These are phyloP conservation scores for Zootermopsis nevadensis DNA, from an alignment of 2,888 invertebrate genomes.

Conservation along the genomic window DNA sequence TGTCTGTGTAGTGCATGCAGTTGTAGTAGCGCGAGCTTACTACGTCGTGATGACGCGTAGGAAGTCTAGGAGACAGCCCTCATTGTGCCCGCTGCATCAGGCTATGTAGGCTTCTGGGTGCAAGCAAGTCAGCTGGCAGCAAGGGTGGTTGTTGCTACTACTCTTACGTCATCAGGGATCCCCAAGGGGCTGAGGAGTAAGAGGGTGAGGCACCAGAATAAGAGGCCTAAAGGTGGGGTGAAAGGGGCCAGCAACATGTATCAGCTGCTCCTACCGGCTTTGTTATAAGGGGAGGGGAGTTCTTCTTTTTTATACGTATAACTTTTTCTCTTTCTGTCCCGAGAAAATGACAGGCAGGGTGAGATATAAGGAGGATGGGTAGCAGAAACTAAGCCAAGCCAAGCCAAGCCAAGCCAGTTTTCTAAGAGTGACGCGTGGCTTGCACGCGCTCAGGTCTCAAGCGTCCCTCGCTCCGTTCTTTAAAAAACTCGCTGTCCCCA, in stretches of 20 bases:
- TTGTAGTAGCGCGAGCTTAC: too few species aligned
- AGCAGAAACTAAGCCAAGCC: slow-evolving; percentile 13
- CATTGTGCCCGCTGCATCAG: neutral
- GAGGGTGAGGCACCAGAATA: slow-evolving; percentile 38
- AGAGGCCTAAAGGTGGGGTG: slow-evolving; percentile 35
- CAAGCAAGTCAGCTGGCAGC: slow-evolving; percentile 38
- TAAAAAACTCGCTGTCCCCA: slow-evolving; percentile 25
- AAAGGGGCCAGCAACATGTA: slow-evolving; percentile 44
- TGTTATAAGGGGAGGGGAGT: slow-evolving; percentile 27
- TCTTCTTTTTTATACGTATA: slow-evolving; percentile 33
- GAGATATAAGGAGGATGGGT: slow-evolving; percentile 16
- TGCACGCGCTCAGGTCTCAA: slow-evolving; percentile 26
- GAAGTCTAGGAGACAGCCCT: slow-evolving; percentile 3
- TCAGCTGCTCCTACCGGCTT: slow-evolving; percentile 46
- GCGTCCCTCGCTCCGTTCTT: slow-evolving; percentile 31
- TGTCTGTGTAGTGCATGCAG: slow-evolving; percentile 9
- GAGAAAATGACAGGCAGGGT: slow-evolving; percentile 35
- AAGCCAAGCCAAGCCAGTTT: slow-evolving; percentile 40
- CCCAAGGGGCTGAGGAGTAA: slow-evolving; percentile 36
- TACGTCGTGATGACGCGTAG: neutral
- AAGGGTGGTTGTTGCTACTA: slow-evolving; percentile 26
- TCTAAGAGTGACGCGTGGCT: slow-evolving; percentile 37
- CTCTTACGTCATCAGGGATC: slow-evolving; percentile 38
- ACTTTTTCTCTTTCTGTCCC: neutral
- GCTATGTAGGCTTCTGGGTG: slow-evolving; percentile 31